Evolutionary conservation across 2,888 invertebrate species (phyloP), one percentile per base, ranked within the genome.

Genomic region (Plebejus melissa): DNA sequence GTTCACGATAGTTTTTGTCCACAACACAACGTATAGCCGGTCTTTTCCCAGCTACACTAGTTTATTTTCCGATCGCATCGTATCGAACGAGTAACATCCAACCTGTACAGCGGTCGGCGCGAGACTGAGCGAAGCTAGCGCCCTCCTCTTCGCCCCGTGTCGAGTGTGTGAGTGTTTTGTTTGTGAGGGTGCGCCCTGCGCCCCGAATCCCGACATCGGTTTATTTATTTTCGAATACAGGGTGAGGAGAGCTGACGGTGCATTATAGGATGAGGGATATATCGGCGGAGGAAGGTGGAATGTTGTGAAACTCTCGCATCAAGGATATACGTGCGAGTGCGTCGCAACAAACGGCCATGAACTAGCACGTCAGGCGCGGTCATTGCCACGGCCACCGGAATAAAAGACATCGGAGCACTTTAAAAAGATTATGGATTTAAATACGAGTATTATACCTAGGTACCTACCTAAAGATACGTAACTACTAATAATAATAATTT

Each of bases 41-140:
- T 85, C 81, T 87, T 86, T 89, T 86, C 89, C 89, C 88, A 89
- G 90, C 87, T 88, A 89, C 91, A 93, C 92, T 91, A 91, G 90
- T 92, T 91, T 90, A 90, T 90, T 88, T 89, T 86, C 86, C 88
- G 88, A 86, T 86, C 86, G 89, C 85, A 91, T 86, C 79, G 86
- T 89, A 89, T 86, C 82, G 82, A 76, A 80, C 86, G 85, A 85
- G 87, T 83, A 82, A 85, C 92, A 86, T 88, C 86, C 91, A 81
- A 81, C 88, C 88, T 80, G 76, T 78, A 78, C 83, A 85, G 86
- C 86, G 87, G 89, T 90, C 92, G 89, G 89, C 90, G 94, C 94
- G 93, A 93, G 94, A 94, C 94, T 94, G 93, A 89, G 87, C 90
- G 92, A 88, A 77, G 79, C 75, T 83, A 86, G 91, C 91, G 91